Base-by-base conservation (phyloP, 2,797 vertebrate species). In the Sebastes reedi region DNA sequence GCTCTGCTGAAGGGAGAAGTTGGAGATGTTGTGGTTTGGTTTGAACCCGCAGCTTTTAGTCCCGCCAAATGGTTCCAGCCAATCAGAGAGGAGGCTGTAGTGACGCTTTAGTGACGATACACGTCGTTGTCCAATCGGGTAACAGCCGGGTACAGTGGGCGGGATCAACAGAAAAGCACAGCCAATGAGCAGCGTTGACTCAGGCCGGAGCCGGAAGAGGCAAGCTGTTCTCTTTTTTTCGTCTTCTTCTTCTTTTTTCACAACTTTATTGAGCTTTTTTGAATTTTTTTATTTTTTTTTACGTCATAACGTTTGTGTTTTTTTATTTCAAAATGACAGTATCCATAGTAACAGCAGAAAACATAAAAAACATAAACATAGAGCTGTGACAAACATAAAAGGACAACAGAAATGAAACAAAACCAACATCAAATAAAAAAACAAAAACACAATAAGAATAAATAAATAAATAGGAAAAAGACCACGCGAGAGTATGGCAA, bases 21-120 rank as follows among this genome's bases (percentile, higher is more conserved):
- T 1, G 13, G 6, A 2, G 13, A 14, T 14, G 10, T 30, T 3
- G 1, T 10, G 55, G 3, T 8, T 65, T 1, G 39, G 13, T 84
- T 80, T 62, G 18, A 83, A 71, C 6, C 1, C 1, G 1, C 3
- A 1, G n/a, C 7, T 5, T 25, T 13, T 8, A 50, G 6, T 14
- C 71, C 83, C 88, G 81, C 92, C 79, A 86, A 71, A 68, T 84
- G 5, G 2, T 13, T 8, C 14, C 27, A 76, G 25, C 85, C n/a
- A 69, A 91, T 85, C 79, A 84, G 24, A 84, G 34, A 65, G 46
- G 36, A 55, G 64, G 64, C 16, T 30, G 2, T 1, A 1, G 4
- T 73, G 80, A 88, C 83, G 79, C 3, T 0, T 0, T 1, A 1
- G 13, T 39, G 36, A 39, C 39, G 39, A 13, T 14, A 42, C 0